phyloP scores from a whole-genome alignment of 1,140 invertebrate species.

The Thereuonema tuberculata region DNA sequence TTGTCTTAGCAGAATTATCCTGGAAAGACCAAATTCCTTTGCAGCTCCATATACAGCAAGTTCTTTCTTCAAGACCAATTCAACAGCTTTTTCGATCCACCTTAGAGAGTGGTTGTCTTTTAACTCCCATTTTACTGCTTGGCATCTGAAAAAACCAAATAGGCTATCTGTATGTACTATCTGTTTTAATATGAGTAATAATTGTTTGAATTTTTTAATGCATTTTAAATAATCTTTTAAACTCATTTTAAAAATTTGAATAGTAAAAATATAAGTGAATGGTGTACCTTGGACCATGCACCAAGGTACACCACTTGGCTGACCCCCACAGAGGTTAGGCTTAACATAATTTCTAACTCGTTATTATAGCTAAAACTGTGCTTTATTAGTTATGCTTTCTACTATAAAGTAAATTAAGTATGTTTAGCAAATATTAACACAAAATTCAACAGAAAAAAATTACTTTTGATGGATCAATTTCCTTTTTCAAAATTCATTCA shows the following conservation, averaged over 20 bases:
- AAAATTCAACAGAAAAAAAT: not conserved
- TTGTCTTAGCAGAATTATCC: not conserved
- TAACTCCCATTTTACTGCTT: not conserved
- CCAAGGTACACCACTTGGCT: not conserved
- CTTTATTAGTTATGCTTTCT: not conserved
- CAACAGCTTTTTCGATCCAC: not conserved
- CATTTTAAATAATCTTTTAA: too few species aligned
- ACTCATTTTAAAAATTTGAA: too few species aligned
- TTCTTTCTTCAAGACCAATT: not conserved
- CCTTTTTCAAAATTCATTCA: not conserved
- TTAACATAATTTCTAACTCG: not conserved
- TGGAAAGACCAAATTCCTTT: not conserved
- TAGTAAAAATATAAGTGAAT: too few species aligned
- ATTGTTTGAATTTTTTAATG: too few species aligned
- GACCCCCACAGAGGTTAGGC: not conserved
- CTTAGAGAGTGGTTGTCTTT: not conserved
- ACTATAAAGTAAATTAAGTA: not conserved
- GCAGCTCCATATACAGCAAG: not conserved
- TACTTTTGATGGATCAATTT: not conserved
- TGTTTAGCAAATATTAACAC: not conserved
- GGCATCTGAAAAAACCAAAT: not conserved
- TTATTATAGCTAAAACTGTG: not conserved
- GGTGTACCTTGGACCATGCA: not conserved
- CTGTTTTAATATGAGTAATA: too few species aligned
- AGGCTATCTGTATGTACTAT: too few species aligned